Evolutionary conservation across 2,888 invertebrate genomes (phyloP).

Genomic region (Mimachlamys varia): DNA sequence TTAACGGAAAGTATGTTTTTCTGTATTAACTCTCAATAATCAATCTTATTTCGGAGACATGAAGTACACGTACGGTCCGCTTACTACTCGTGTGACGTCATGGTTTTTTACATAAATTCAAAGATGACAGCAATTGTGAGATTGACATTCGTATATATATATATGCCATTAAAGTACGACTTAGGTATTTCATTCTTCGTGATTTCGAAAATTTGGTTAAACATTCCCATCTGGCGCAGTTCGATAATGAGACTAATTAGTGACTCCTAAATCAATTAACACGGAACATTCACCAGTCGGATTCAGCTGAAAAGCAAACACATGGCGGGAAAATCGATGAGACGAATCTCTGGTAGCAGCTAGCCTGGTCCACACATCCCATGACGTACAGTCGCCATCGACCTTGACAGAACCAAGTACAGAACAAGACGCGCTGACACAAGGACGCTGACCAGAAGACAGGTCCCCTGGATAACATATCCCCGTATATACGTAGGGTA

Average conservation of each 20-base stretch:
- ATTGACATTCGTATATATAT: too few relatives aligned
- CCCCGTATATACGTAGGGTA: neutral
- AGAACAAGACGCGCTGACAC: neutral
- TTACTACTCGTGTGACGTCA: too few relatives aligned
- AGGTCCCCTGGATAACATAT: neutral
- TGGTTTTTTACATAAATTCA: too few relatives aligned
- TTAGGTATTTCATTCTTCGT: too few relatives aligned
- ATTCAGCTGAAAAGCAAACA: neutral
- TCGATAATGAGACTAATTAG: neutral
- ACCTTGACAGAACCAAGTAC: neutral
- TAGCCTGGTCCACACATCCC: neutral
- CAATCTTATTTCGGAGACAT: too few relatives aligned
- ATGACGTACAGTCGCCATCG: neutral
- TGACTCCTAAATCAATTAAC: neutral
- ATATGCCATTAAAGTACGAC: too few relatives aligned
- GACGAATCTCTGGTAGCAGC: neutral
- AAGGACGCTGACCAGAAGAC: neutral
- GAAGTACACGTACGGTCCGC: too few relatives aligned
- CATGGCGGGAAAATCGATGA: constrained; percentile 7
- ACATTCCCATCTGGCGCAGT: neutral
- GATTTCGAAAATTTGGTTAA: neutral
- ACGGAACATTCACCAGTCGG: neutral
- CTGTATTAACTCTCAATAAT: too few relatives aligned
- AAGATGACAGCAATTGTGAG: too few relatives aligned
- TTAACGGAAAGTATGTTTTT: too few relatives aligned